Evolutionary conservation across 2,113 vertebrate genomes (phyloP), one percentile per base, ranked within the genome.

Genomic region (Nesospiza acunhae): DNA sequence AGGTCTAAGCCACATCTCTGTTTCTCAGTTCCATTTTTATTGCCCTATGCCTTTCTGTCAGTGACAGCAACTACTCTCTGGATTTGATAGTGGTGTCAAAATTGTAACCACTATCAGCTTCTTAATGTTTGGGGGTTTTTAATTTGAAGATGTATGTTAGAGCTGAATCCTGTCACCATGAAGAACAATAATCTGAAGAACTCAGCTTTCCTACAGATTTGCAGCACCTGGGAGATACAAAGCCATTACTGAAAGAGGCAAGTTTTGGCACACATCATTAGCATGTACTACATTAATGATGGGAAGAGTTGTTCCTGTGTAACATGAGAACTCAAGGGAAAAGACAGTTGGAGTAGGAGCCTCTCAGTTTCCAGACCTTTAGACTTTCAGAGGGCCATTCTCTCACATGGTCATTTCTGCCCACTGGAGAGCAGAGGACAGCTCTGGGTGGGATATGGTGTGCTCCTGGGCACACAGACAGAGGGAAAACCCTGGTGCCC

Each of bases 401-500:
- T 55, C 28, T 35, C 50, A 19, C n/a, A 5, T 0, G 1, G 42
- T 26, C 21, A 17, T 24, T 84, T 87, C 52, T 44, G 68, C 7
- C 41, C 26, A 3, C 30, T 9, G 47, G 22, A 31, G 59, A 58
- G 44, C 41, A 59, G 37, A 56, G 37, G 22, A 30, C 50, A 46
- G 63, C 67, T 69, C 72, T 9, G 12, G 24, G n/a, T 4, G 13
- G 59, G 63, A 37, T 26, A 0, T 24, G 47, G 16, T 1, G 2
- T 33, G 47, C 22, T 37, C 66, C 52, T 30, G 20, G 0, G 1
- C 7, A 26, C 27, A 3, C 0, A 0, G 2, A 10, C 60, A 63
- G 35, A 33, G 47, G 68, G 12, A 70, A 27, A 47, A 9, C 23
- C 22, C 63, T 15, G 7, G 21, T 73, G 49, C 31, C 9, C 62